phyloP scores from a whole-genome alignment of 2,113 vertebrate genomes.

The Poicephalus gulielmi region DNA sequence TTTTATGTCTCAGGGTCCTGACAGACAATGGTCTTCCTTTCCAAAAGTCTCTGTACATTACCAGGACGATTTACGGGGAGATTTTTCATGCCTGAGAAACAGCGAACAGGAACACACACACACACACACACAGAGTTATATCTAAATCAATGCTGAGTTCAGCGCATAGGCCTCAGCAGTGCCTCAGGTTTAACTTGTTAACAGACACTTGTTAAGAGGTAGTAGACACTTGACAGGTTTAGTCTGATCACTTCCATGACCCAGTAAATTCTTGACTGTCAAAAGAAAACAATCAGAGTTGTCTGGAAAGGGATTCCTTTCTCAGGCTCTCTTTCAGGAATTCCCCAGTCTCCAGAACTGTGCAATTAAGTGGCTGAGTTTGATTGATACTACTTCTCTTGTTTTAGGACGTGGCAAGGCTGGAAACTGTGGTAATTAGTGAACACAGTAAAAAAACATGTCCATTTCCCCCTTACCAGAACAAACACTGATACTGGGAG shows the following conservation, averaged over 20 bases:
- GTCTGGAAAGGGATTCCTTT: background rate
- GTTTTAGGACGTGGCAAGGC: background rate
- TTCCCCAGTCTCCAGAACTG: background rate
- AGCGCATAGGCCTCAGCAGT: background rate
- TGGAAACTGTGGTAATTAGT: background rate
- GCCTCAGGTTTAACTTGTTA: background rate
- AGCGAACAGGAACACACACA: background rate
- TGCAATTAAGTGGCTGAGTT: background rate
- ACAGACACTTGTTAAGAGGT: background rate
- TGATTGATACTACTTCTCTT: background rate
- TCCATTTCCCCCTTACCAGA: background rate
- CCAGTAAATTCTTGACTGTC: background rate
- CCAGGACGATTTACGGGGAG: background rate
- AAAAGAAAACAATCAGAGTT: background rate
- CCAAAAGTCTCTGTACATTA: background rate
- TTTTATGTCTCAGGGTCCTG: background rate
- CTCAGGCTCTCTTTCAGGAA: background rate
- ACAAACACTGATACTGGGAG: background rate
- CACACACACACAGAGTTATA: background rate
- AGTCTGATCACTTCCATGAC: background rate
- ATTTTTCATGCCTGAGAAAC: background rate
- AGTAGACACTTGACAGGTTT: background rate
- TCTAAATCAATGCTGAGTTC: background rate
- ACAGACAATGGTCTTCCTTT: background rate
- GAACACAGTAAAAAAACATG: background rate